A percentile compares a stretch with the other conserved stretches of the same genome.
These are phyloP conservation scores for Triplophysa rosa DNA, from an alignment of 2,113 vertebrate genomes.

Conservation along the genomic window DNA sequence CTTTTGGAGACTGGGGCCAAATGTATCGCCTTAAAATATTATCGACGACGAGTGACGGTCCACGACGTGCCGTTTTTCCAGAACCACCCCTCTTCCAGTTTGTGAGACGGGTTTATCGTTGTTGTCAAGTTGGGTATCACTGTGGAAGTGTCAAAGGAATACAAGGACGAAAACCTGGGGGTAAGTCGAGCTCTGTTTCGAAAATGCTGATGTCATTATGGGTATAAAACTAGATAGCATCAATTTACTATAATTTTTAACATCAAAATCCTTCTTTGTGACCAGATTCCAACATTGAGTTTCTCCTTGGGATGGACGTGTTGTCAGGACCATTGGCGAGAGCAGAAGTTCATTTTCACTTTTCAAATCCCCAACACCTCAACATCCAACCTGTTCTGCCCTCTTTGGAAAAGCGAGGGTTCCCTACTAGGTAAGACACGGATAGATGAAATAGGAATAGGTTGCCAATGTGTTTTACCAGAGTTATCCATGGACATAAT, in stretches of 20 bases:
- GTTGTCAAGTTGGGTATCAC: constrained; percentile 69
- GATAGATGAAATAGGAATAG: neutral
- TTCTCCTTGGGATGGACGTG: constrained; percentile 69
- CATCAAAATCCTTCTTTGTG: neutral
- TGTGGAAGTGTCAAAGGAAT: constrained; percentile 75
- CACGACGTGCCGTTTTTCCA: constrained; percentile 65
- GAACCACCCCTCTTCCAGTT: constrained; percentile 72
- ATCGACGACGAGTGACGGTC: constrained; percentile 44
- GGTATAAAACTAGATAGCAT: no score
- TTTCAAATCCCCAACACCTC: constrained; percentile 69
- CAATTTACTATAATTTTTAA: neutral
- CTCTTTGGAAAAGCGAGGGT: constrained; percentile 62
- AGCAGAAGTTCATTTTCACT: constrained; percentile 76
- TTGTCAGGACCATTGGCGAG: constrained; percentile 57
- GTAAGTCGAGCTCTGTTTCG: constrained; percentile 52
- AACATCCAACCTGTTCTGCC: constrained; percentile 69
- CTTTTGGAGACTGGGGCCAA: constrained; percentile 28
- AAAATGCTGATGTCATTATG: no score
- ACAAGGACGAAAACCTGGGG: constrained; percentile 68
- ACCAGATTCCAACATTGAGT: constrained; percentile 69
- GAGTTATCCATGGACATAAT: neutral
- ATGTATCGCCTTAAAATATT: constrained; percentile 64
- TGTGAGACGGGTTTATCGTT: constrained; percentile 71
- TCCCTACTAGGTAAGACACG: constrained; percentile 68
- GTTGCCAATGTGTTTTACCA: neutral